phyloP scores from a whole-genome alignment of 2,888 invertebrate species.

The Stramonita haemastoma region DNA sequence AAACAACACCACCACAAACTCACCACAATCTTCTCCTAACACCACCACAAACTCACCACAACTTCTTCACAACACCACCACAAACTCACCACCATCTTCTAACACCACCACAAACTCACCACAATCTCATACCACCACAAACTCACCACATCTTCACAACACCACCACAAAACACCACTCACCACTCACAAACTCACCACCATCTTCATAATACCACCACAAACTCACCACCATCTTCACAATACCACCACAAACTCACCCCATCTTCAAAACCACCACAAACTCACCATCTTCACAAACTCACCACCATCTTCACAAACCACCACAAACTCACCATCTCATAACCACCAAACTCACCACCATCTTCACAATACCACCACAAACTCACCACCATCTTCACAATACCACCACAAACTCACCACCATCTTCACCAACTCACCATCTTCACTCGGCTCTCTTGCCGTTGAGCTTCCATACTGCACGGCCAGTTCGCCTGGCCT shows the following conservation, averaged over 20 bases:
- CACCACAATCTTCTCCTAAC: too few species aligned
- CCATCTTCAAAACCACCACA: neutral
- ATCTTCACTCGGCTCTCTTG: constrained; percentile 90
- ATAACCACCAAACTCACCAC: neutral
- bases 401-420: too few species aligned
- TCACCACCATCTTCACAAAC: neutral
- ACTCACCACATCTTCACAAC: too few species aligned
- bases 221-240: neutral
- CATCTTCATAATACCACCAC: neutral
- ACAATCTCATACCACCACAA: too few species aligned
- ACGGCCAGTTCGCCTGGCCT: constrained; percentile 90
- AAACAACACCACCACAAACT: too few species aligned
- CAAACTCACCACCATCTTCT: too few species aligned
- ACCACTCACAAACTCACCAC: neutral
- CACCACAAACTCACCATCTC: neutral
- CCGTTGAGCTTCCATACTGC: constrained; percentile 96
- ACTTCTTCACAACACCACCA: too few species aligned
- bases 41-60: too few species aligned
- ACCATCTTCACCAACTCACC: constrained; percentile 74
- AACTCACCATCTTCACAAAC: neutral
- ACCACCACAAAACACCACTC: too few species aligned
- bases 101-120: too few species aligned
- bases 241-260: neutral
- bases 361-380: neutral
- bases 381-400: too few species aligned